phyloP scores from a whole-genome alignment of 2,888 invertebrate genomes.

The Pseudolycoriella hygida region DNA sequence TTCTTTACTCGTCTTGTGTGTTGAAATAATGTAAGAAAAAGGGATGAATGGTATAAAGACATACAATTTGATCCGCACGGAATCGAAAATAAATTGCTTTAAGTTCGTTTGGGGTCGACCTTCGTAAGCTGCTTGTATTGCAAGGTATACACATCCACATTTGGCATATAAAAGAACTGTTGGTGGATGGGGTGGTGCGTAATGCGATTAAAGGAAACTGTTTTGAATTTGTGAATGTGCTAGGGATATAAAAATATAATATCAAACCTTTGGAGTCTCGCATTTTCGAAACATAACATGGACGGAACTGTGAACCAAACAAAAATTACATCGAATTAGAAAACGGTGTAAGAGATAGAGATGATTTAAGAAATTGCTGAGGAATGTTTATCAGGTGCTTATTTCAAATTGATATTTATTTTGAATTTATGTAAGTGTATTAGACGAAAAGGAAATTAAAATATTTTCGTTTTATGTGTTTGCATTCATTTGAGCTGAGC shows the following conservation, averaged over 20 bases:
- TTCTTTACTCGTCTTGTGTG: background rate
- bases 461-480: background rate
- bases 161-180: too few species aligned
- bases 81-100: constrained; percentile 4
- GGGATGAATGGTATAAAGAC: background rate
- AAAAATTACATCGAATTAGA: too few species aligned
- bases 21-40: background rate
- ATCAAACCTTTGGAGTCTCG: too few species aligned
- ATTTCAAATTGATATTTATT: background rate
- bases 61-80: constrained; percentile 2
- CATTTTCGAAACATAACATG: too few species aligned
- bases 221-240: background rate
- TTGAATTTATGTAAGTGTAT: background rate
- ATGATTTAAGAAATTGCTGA: constrained; percentile 1
- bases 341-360: background rate
- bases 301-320: too few species aligned
- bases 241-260: background rate
- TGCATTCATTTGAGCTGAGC: background rate
- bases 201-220: constrained; percentile 1
- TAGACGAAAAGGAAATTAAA: background rate
- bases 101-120: constrained; percentile 2
- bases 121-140: background rate
- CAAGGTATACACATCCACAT: too few species aligned
- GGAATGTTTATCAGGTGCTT: constrained; percentile 1
- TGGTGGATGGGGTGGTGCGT: background rate